A percentile compares a stretch with the other conserved stretches of the same genome.
Evolutionary conservation across 1,140 invertebrate genomes (phyloP).

Genomic region (Metaphire vulgaris): DNA sequence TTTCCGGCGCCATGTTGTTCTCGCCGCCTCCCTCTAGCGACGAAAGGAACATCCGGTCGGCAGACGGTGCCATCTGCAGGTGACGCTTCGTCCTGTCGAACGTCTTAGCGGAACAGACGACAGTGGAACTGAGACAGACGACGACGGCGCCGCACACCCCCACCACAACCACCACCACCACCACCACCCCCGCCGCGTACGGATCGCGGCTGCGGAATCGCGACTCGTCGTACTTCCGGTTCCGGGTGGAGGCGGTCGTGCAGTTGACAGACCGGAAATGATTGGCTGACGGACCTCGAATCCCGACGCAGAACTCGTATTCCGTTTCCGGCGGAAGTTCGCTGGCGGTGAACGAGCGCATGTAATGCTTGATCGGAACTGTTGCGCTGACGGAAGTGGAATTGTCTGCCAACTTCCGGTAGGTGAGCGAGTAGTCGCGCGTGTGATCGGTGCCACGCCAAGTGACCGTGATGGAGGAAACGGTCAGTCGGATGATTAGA

Average conservation of each 20-base stretch:
- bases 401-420: conserved; percentile 6
- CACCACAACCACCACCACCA: background rate
- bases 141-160: background rate
- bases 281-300: background rate
- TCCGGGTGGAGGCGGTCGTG: background rate
- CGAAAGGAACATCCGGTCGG: background rate
- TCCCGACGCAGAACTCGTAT: conserved; percentile 28
- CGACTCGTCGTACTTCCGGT: background rate
- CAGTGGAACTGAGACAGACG: background rate
- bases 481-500: conserved; percentile 21
- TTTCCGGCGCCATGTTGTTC: background rate
- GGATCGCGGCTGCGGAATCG: background rate
- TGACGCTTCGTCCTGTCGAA: background rate
- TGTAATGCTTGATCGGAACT: conserved; percentile 29
- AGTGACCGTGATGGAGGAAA: conserved; percentile 23
- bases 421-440: conserved; percentile 25
- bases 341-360: conserved; percentile 30
- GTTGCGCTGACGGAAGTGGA: conserved; percentile 1
- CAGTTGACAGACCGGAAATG: background rate
- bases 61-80: background rate
- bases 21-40: background rate
- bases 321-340: conserved; percentile 23
- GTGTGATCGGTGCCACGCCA: conserved; percentile 17
- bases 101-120: background rate
- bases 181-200: background rate